These are phyloP conservation scores for Epinotia nisella DNA, from an alignment of 2,888 invertebrate genomes.

Conservation along the genomic window DNA sequence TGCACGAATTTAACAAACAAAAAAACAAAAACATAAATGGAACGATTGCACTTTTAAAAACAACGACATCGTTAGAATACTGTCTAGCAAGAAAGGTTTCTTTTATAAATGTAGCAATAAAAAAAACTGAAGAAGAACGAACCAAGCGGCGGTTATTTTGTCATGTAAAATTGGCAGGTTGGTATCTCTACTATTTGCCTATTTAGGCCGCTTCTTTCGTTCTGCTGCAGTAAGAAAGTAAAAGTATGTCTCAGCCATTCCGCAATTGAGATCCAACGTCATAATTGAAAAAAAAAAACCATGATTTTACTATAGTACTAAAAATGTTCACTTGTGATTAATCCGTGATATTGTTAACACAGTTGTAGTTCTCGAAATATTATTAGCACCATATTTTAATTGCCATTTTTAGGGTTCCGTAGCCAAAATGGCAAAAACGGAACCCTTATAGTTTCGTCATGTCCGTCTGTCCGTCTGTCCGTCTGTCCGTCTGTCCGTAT, in stretches of 20 bases:
- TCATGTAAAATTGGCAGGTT: constrained; percentile 9
- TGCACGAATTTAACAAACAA: constrained; percentile 54
- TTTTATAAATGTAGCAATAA: constrained; percentile 20
- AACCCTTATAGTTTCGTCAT: too few species aligned
- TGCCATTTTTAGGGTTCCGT: too few species aligned
- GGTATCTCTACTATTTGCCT: neutral
- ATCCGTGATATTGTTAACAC: neutral
- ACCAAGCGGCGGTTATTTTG: neutral
- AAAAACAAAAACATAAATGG: constrained; percentile 45
- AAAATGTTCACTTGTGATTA: neutral
- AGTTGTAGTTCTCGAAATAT: constrained; percentile 2
- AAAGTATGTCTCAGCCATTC: constrained; percentile 21
- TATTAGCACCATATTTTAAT: constrained; percentile 4
- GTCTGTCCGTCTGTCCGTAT: too few species aligned
- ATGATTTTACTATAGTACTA: neutral
- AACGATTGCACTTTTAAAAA: constrained; percentile 46
- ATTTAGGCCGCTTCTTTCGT: neutral
- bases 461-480: too few species aligned
- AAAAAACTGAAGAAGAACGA: constrained; percentile 10
- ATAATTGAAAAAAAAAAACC: constrained; percentile 10
- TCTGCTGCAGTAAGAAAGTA: neutral
- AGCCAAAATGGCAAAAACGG: too few species aligned
- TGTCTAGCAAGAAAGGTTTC: neutral
- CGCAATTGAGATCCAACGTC: constrained; percentile 20
- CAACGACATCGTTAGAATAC: constrained; percentile 49